Evolutionary conservation across 2,888 invertebrate species (phyloP), one percentile per base, ranked within the genome.

Genomic region (Coenonympha arcania): DNA sequence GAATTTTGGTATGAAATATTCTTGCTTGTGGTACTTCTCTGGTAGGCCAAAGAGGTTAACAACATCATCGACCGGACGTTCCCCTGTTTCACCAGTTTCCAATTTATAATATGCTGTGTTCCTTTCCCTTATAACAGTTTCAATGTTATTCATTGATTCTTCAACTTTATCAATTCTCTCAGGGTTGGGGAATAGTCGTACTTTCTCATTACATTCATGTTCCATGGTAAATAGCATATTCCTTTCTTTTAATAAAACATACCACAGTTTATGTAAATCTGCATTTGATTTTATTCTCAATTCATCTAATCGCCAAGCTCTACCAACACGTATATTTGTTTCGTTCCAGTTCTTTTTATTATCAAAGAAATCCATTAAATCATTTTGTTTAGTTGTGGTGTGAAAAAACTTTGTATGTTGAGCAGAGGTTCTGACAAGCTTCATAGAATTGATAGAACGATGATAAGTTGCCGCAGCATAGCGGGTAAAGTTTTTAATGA

Each of bases 171-270:
- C 96, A 44, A 96, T 86, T 64, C 98, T 89, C 79, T 99, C 98
- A 2, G 97, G 96, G 79, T 90, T 96, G 1, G 98, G 95, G 73
- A 98, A 95, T 4, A 92, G 58, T 69, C 89, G 85, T 57, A 83
- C 78, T 67, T 91, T 84, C 31, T 89, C 78, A 42, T 91, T 90
- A 76, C 90, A 89, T 73, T 92, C 93, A 55, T 95, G 90, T 79
- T 98, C 95, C 98, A 99, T 98, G 1, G 99, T 98, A 56, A 95
- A 79, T 13, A 99, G 86, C 98, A 99, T 98, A 76, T 99, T 99
- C 47, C 92, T 89, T 80, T 99, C 99, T 83, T 99, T 99, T 45
- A 98, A 79, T 49, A 99, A 83, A 11, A 90, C 69, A 68, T 88
- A 98, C 99, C 99, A 99, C 52, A 99, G 82, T 84, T 99, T 98